Base-by-base conservation (phyloP, 2,113 vertebrate genomes). In the Podocnemis expansa region DNA sequence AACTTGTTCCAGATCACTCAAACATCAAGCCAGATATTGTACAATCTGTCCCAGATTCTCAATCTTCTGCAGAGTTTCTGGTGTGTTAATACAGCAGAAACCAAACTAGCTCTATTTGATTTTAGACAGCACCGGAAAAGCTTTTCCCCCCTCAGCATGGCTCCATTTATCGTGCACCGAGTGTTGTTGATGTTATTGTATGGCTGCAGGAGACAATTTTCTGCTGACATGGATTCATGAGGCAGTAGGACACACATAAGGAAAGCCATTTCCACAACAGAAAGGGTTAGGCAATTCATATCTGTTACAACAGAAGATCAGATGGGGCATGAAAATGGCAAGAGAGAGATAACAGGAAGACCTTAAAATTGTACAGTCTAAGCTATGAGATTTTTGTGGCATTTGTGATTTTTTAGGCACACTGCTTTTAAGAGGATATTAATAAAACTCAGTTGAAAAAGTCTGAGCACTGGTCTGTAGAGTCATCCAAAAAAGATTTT, bases 381-480 rank as follows among this genome's bases (percentile, higher is more conserved):
- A 92, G 22, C 1, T 1, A 17, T 5, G 80, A 21, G 1, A 0
- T 3, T 7, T n/a, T 31, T 38, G 24, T 3, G 41, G 73, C 19
- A 58, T 80, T 5, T 85, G 78, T n/a, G 31, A 11, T 73, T 84
- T 85, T 76, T 76, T 24, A 45, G 41, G 25, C 41, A 76, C 25
- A 14, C 22, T 76, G 43, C 25, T 41, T 76, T 76, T 76, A 76
- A 8, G 11, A 76, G 73, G 25, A 76, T 27, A 45, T 76, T 45
- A 45, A 76, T 29, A 11, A 45, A 67, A 83, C 13, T 6, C 52
- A 83, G 84, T 2, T 76, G 41, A 31, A 13, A 54, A 54, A 73
- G 22, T 58, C 60, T 52, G 49, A 93, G 41, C 4, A 38, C 45
- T 88, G 93, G 84, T 88, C 93, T 80, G 78, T 82, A 88, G 60